These are phyloP conservation scores for Platyrinchus mystaceus DNA, from an alignment of 2,797 vertebrate species.

Conservation along the genomic window DNA sequence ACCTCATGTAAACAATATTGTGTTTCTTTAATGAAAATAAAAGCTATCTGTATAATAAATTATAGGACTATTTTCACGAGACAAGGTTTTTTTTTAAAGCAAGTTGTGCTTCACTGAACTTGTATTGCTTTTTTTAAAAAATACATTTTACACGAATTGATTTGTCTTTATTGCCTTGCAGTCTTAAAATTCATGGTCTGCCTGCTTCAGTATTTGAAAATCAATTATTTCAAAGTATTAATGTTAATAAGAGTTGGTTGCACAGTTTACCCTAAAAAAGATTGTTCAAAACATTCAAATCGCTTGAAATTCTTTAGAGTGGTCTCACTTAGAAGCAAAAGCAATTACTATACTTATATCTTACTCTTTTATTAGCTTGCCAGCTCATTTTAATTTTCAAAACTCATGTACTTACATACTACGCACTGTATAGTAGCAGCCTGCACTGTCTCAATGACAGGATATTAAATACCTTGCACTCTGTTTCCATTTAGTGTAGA, in stretches of 20 bases:
- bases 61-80: background rate
- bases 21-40: background rate
- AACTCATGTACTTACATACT: background rate
- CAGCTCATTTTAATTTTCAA: background rate
- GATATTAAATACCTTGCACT: slow-evolving; percentile 48
- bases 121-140: background rate
- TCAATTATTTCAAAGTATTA: background rate
- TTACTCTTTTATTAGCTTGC: background rate
- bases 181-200: background rate
- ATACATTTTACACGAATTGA: background rate
- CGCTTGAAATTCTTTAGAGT: background rate
- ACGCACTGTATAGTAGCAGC: background rate
- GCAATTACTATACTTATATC: background rate
- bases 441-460: slow-evolving; percentile 50
- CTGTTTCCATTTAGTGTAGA: slow-evolving; percentile 43
- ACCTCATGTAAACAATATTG: background rate
- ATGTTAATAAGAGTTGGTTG: background rate
- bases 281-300: background rate
- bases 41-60: background rate
- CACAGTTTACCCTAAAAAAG: background rate
- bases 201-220: background rate
- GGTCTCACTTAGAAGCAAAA: background rate
- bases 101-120: background rate
- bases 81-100: background rate
- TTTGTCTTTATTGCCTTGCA: background rate